These are phyloP conservation scores for Sitodiplosis mosellana DNA, from an alignment of 1,140 invertebrate species.

Conservation along the genomic window DNA sequence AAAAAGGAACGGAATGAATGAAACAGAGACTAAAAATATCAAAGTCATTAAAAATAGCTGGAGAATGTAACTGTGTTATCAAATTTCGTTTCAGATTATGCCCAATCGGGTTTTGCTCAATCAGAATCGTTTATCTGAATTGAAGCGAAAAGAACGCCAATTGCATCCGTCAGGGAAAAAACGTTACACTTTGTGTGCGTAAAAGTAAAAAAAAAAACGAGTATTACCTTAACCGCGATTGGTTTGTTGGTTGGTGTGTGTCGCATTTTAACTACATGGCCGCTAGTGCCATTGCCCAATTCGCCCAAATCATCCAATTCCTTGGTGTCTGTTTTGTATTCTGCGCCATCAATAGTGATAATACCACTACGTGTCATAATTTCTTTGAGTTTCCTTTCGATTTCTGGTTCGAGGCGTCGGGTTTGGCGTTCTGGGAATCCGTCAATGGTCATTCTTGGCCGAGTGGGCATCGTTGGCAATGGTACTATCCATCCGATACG, in stretches of 20 bases:
- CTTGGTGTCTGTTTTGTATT: constrained; percentile 67
- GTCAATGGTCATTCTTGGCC: too few relatives aligned
- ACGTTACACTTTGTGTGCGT: neutral
- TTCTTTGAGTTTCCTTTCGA: constrained; percentile 28
- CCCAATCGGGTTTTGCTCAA: too few relatives aligned
- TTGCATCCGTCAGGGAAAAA: neutral
- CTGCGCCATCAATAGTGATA: constrained; percentile 57
- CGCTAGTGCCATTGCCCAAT: constrained; percentile 88
- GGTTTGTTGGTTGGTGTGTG: constrained; percentile 68
- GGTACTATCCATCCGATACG: too few relatives aligned
- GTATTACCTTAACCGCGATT: constrained; percentile 79
- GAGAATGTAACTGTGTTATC: too few relatives aligned
- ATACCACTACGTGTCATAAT: constrained; percentile 51
- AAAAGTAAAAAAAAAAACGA: constrained; percentile 3
- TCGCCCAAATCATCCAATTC: constrained; percentile 79
- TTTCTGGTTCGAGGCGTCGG: constrained; percentile 18
- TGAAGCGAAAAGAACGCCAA: too few relatives aligned
- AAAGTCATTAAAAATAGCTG: too few relatives aligned
- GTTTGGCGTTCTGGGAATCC: constrained; percentile 24
- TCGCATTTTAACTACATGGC: constrained; percentile 93
- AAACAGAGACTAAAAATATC: too few relatives aligned
- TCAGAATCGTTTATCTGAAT: too few relatives aligned
- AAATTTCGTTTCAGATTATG: too few relatives aligned
- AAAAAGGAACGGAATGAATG: too few relatives aligned
- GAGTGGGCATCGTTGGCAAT: too few relatives aligned